phyloP scores from a whole-genome alignment of 2,113 vertebrate species.

The Poecilia latipinna region DNA sequence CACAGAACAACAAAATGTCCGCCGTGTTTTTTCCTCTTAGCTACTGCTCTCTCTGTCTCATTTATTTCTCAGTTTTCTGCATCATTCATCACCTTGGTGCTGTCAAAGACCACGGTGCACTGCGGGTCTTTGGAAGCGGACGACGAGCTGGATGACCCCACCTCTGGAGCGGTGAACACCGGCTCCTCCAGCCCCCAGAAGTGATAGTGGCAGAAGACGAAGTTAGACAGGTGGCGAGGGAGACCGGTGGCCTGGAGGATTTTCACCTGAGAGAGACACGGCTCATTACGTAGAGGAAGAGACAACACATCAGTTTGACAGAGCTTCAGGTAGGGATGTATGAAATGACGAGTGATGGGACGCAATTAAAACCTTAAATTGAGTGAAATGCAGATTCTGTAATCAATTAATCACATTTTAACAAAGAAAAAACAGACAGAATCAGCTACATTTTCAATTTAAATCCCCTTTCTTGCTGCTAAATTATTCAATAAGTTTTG shows the following conservation, averaged over 20 bases:
- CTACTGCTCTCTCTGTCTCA: background rate
- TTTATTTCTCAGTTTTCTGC: background rate
- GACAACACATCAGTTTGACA: background rate
- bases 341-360: too few relatives aligned
- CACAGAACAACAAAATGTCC: background rate
- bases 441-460: too few relatives aligned
- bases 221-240: constrained; percentile 92
- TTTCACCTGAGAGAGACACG: constrained; percentile 83
- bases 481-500: too few relatives aligned
- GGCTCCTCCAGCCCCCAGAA: constrained; percentile 92
- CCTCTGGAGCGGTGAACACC: constrained; percentile 85
- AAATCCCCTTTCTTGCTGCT: too few relatives aligned
- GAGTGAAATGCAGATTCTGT: too few relatives aligned
- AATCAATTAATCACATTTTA: too few relatives aligned
- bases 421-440: too few relatives aligned
- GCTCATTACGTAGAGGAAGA: background rate
- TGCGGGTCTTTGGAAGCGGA: constrained; percentile 86
- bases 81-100: constrained; percentile 79
- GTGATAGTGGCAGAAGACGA: constrained; percentile 93
- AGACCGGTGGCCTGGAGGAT: constrained; percentile 94
- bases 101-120: constrained; percentile 95
- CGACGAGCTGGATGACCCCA: constrained; percentile 81
- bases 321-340: too few relatives aligned
- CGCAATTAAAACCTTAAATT: too few relatives aligned
- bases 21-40: too few relatives aligned